Base-by-base conservation (phyloP, 2,888 invertebrate species). In the Dryococelus australis region DNA sequence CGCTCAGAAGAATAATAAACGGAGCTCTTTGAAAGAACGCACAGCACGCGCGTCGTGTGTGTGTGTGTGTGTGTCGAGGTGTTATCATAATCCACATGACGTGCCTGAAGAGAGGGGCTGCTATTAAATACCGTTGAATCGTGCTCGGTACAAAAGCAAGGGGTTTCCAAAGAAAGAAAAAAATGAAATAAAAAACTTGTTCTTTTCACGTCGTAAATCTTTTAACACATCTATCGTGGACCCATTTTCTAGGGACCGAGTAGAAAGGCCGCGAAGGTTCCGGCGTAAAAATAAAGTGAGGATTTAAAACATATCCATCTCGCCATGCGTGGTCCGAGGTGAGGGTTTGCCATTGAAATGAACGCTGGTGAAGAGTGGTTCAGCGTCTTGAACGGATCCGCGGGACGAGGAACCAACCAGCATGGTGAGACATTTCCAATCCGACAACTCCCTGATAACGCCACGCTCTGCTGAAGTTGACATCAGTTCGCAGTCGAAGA, bases 191-290 rank as follows among this genome's bases (percentile, higher is more conserved):
- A 47, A 47, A 47, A 47, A 16, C 2, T 8, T 16, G 3, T 20
- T n/a, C 65, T 65, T 65, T 65, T n/a, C n/a, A 65, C 65, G 65
- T 65, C 65, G 65, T 65, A 65, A 65, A 65, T 65, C 65, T 65
- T 65, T 24, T 24, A 20, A 47, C n/a, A 24, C 65, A 65, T n/a
- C n/a, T n/a, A 0, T 9, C 65, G 65, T 65, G 65, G 65, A 3
- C 65, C n/a, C 65, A 65, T 65, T n/a, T n/a, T n/a, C 24, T 47
- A 47, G 47, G 8, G 47, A 47, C 47, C 47, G 47, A 47, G 47
- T 47, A 0, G 65, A n/a, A 65, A n/a, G 65, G n/a, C 65, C 20
- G 8, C 1, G 65, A 65, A 65, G 65, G 65, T n/a, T 65, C n/a
- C 65, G 65, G 65, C 8, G 65, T 65, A n/a, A 65, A 35, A 8